Evolutionary conservation across 1,140 invertebrate genomes (phyloP).

Genomic region (Drosophila sturtevanti): DNA sequence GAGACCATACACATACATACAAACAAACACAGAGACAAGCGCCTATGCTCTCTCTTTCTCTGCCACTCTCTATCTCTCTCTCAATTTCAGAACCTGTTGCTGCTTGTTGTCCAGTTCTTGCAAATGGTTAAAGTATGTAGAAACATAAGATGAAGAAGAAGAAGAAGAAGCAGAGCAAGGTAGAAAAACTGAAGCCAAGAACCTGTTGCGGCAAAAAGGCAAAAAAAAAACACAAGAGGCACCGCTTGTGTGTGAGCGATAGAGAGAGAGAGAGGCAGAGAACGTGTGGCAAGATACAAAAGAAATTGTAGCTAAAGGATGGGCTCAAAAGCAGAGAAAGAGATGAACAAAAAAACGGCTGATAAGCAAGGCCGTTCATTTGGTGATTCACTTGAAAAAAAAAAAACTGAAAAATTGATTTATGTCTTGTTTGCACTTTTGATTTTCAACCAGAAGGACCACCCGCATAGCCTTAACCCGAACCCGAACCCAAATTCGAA

Average conservation of each 20-base stretch:
- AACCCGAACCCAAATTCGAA: constrained; percentile 7
- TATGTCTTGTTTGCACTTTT: constrained; percentile 75
- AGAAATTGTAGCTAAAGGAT: constrained; percentile 45
- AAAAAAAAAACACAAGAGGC: constrained; percentile 18
- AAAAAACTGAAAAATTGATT: constrained; percentile 58
- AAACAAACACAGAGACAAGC: too few species aligned
- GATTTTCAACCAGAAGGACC: constrained; percentile 57
- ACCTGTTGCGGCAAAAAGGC: constrained; percentile 72
- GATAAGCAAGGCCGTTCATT: constrained; percentile 74
- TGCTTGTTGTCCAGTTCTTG: constrained; percentile 61
- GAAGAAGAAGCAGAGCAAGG: constrained; percentile 18
- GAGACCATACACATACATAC: not conserved
- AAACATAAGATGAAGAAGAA: constrained; percentile 26
- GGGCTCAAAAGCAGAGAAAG: constrained; percentile 65
- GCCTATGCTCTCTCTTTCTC: constrained; percentile 9
- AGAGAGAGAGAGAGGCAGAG: constrained; percentile 42
- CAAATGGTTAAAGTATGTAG: constrained; percentile 11
- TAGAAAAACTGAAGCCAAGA: constrained; percentile 53
- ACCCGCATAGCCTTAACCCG: constrained; percentile 1
- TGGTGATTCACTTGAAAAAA: constrained; percentile 60
- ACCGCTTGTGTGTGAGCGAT: not conserved
- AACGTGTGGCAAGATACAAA: constrained; percentile 44
- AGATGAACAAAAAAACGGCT: constrained; percentile 62
- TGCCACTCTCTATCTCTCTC: constrained; percentile 8
- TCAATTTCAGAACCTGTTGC: constrained; percentile 69